Conservation (phyloP, 2,797 vertebrate genomes). For the Peromyscus eremicus region DNA sequence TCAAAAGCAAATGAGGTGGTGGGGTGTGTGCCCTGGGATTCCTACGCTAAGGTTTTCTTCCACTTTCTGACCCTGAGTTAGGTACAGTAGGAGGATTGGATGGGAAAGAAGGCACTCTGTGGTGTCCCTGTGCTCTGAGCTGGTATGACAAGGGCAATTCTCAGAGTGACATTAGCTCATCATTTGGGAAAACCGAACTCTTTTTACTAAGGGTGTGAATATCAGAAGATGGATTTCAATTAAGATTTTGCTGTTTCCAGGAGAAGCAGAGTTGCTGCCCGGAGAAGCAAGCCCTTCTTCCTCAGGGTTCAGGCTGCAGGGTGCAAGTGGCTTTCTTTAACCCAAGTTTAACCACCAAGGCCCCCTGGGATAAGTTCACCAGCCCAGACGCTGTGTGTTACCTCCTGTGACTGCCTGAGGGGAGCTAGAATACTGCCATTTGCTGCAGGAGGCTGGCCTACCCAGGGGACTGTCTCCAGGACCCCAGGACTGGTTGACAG, state of each 20-base stretch:
- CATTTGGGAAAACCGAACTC: neutral
- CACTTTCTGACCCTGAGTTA: neutral
- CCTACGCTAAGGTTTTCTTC: neutral
- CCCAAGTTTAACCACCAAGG: conserved; percentile 62
- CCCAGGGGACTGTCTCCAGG: too few relatives aligned
- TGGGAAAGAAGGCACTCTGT: neutral
- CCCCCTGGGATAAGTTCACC: conserved; percentile 9
- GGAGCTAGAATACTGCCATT: neutral
- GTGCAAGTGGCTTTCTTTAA: conserved; percentile 74
- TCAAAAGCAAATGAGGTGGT: conserved; percentile 21
- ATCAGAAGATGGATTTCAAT: conserved; percentile 81
- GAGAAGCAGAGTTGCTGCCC: neutral
- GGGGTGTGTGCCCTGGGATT: neutral
- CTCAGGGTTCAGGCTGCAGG: conserved; percentile 62
- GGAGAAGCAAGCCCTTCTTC: conserved; percentile 57
- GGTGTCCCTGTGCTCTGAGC: neutral
- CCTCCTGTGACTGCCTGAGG: neutral
- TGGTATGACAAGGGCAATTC: neutral
- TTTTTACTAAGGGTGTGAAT: conserved; percentile 46
- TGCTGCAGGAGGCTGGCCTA: neutral
- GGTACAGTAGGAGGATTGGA: accelerated
- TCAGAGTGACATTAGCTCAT: neutral
- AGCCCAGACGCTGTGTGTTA: neutral
- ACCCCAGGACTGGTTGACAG: neutral
- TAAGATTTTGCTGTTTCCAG: conserved; percentile 76